Evolutionary conservation across 2,888 invertebrate genomes (phyloP).

Genomic region (Epistrophe eligans): DNA sequence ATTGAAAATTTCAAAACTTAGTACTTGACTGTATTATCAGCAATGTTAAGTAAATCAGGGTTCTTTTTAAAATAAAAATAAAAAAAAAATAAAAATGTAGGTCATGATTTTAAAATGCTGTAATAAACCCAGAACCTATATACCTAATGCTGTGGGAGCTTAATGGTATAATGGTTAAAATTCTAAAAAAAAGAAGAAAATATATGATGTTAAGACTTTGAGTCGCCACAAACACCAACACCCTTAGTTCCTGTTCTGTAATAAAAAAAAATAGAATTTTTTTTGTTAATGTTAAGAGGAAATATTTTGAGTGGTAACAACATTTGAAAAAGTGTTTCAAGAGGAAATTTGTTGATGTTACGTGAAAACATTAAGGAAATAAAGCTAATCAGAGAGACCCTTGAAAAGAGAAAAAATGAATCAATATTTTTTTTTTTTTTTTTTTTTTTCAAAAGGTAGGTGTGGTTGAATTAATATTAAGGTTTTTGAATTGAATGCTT

Average conservation of each 20-base stretch:
- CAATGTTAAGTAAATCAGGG: neutral
- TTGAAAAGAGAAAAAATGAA: neutral
- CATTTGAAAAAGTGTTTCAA: neutral
- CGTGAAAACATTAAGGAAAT: neutral
- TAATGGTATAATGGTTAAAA: neutral
- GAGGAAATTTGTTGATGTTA: neutral
- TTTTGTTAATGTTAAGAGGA: neutral
- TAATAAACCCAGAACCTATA: neutral
- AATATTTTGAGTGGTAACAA: neutral
- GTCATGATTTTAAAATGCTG: conserved; percentile 15
- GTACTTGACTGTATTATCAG: conserved; percentile 4
- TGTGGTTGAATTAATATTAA: neutral
- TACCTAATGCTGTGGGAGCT: neutral
- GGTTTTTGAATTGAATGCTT: neutral
- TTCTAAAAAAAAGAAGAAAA: neutral
- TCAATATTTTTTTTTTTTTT: neutral
- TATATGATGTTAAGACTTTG: neutral
- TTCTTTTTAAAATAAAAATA: neutral
- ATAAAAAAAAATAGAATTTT: neutral
- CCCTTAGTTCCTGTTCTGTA: neutral
- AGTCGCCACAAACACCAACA: neutral
- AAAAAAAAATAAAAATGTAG: neutral
- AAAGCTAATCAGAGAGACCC: neutral
- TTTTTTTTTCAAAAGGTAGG: neutral
- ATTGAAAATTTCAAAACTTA: conserved; percentile 50